Evolutionary conservation across 2,888 invertebrate genomes (phyloP).

Genomic region (Steinernema scapterisci): DNA sequence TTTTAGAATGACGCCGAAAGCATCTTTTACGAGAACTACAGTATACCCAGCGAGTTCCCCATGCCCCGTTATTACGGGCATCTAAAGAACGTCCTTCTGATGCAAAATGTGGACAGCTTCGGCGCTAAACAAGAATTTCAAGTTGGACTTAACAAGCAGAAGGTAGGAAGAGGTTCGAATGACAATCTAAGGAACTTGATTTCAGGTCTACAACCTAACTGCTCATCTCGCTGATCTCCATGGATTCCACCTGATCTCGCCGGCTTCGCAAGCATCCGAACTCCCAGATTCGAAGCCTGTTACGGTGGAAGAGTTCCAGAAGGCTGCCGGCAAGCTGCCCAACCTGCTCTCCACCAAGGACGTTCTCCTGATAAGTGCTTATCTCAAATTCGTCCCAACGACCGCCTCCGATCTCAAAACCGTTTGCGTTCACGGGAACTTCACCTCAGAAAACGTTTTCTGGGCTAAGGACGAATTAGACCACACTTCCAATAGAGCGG

Average conservation of each 20-base stretch:
- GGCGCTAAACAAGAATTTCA: background rate
- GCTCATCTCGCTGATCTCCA: constrained; percentile 7
- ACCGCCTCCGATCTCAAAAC: background rate
- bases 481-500: background rate
- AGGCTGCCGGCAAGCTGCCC: background rate
- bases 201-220: background rate
- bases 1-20: background rate
- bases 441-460: background rate
- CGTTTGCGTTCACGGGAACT: constrained; percentile 5
- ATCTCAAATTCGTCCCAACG: background rate
- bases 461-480: background rate
- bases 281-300: background rate
- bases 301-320: background rate
- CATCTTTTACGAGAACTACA: constrained; percentile 5
- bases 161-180: background rate
- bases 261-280: background rate
- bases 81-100: background rate
- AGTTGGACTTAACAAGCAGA: background rate
- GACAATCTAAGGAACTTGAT: too few relatives aligned
- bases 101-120: background rate
- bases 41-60: background rate
- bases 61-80: background rate
- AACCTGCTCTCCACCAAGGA: background rate
- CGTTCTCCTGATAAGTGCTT: background rate
- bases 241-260: background rate